Conservation (phyloP, 2,797 vertebrate species). For the Orestias chungarensis region DNA sequence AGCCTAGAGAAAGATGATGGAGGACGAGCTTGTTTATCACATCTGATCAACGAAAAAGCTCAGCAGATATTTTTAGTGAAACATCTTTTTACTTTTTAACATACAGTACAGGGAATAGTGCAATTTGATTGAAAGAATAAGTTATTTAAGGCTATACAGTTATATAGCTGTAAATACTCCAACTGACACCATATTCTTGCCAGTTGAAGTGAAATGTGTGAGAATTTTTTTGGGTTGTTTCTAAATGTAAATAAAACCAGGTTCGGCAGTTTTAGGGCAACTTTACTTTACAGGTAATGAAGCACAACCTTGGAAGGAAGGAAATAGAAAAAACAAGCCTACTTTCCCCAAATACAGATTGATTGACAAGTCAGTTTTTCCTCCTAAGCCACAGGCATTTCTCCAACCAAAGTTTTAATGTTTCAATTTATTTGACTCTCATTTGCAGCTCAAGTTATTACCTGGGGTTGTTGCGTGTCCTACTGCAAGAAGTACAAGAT, state of each 20-base stretch:
- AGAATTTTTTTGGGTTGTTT: not conserved
- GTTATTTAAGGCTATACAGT: not conserved
- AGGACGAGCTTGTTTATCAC: not conserved
- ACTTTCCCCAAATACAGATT: not conserved
- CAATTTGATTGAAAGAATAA: not conserved
- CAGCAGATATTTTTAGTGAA: not conserved
- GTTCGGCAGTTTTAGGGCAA: not conserved
- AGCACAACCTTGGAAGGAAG: not conserved
- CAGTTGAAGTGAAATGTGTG: not conserved
- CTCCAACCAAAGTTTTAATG: not conserved
- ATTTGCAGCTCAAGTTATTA: not conserved
- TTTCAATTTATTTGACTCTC: slow-evolving; percentile 3
- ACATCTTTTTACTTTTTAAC: not conserved
- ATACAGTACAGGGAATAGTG: not conserved
- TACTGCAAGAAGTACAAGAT: slow-evolving; percentile 3
- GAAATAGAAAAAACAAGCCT: not conserved
- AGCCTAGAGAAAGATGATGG: not conserved
- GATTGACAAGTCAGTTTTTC: not conserved
- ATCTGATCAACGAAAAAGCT: not conserved
- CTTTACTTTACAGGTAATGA: not conserved
- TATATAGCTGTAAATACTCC: too few species aligned
- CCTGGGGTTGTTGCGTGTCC: not conserved
- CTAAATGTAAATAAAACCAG: not conserved
- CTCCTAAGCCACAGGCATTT: not conserved
- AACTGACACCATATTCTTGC: not conserved